Evolutionary conservation across 2,888 invertebrate genomes (phyloP).

Genomic region (Chrysolina oricalcia): DNA sequence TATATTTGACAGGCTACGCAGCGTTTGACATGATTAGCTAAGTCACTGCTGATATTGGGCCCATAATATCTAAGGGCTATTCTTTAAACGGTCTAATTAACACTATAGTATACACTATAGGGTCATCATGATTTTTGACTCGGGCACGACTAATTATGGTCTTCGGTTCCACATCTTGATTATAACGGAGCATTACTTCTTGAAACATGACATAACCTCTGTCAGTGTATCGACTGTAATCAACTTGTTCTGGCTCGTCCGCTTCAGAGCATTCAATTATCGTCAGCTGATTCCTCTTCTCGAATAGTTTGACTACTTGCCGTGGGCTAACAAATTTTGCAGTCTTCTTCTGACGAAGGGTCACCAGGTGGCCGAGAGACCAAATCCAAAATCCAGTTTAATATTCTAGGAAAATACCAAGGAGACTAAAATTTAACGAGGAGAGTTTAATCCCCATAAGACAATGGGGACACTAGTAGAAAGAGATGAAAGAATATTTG

Average conservation of each 20-base stretch:
- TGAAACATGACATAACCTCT: neutral
- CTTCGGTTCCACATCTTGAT: conserved; percentile 21
- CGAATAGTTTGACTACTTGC: no score
- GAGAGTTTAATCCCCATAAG: no score
- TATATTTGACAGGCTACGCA: conserved; percentile 22
- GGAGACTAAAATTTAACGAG: no score
- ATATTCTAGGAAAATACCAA: conserved; percentile 39
- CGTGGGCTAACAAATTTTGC: neutral
- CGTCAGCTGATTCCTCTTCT: no score
- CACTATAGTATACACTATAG: conserved; percentile 5
- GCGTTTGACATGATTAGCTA: conserved; percentile 18
- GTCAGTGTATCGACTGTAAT: no score
- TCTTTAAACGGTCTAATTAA: conserved; percentile 6
- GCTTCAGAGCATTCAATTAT: no score
- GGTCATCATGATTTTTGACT: conserved; percentile 1
- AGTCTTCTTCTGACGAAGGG: no score
- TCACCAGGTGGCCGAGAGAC: conserved; percentile 39
- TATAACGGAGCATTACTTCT: neutral
- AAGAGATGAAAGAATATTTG: no score
- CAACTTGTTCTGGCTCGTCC: no score
- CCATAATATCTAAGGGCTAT: conserved; percentile 2
- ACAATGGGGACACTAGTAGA: no score
- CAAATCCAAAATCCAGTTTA: conserved; percentile 47
- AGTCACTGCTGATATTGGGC: conserved; percentile 2
- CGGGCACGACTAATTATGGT: conserved; percentile 16